phyloP scores from a whole-genome alignment of 2,113 vertebrate genomes.

The Chamaea fasciata region DNA sequence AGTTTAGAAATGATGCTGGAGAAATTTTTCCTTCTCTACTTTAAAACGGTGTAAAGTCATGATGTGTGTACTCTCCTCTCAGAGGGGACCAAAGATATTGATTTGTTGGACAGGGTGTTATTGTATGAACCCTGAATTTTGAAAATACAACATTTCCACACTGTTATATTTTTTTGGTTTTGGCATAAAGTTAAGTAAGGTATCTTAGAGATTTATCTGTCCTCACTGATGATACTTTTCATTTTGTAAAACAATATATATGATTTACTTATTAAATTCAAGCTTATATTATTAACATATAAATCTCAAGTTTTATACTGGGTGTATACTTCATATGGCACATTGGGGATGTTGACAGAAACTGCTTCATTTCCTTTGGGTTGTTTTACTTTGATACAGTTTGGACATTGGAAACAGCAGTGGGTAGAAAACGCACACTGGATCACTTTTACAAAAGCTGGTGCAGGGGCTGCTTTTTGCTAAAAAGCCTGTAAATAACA shows the following conservation, averaged over 20 bases:
- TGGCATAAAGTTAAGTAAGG: not conserved
- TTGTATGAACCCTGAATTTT: not conserved
- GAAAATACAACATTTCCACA: not conserved
- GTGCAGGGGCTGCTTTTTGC: not conserved
- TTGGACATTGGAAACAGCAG: conserved; percentile 11
- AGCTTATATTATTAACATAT: conserved; percentile 51
- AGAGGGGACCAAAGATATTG: not conserved
- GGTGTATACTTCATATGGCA: conserved; percentile 30
- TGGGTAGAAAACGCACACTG: not conserved
- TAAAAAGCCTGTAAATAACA: conserved; percentile 37
- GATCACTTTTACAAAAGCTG: not conserved
- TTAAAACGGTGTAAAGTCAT: not conserved
- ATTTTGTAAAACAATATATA: conserved; percentile 38
- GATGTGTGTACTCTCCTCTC: not conserved
- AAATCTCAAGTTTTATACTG: conserved; percentile 48
- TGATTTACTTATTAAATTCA: conserved; percentile 60
- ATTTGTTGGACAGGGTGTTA: not conserved
- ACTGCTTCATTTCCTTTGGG: conserved; percentile 48
- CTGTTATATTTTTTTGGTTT: not conserved
- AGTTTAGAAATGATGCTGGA: not conserved
- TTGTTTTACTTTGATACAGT: conserved; percentile 42
- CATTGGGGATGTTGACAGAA: conserved; percentile 46
- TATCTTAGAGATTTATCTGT: conserved; percentile 33
- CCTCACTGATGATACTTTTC: conserved; percentile 7
- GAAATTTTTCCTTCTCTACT: not conserved